Evolutionary conservation across 2,888 invertebrate genomes (phyloP), one percentile per base, ranked within the genome.

Genomic region (Crocallis elinguaria): DNA sequence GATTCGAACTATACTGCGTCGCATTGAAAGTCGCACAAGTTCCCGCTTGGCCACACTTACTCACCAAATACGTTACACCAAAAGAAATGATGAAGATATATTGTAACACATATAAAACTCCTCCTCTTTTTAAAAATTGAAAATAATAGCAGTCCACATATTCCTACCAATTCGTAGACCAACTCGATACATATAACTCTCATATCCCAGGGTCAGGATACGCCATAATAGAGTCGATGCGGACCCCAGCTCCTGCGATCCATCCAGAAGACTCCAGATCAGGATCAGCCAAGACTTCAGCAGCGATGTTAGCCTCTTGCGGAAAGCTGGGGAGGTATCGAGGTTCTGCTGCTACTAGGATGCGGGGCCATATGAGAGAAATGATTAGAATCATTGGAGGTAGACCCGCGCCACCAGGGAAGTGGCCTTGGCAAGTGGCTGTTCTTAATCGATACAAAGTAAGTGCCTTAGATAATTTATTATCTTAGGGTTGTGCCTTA

Each of bases 351-450:
- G 66, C 73, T 1, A 65, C 70, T 1, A 67, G 84, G n/a, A 56
- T 76, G 41, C 75, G 82, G 67, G 86, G 67, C 52, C 81, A 80
- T 5, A 84, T 93, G 83, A 82, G 87, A 14, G 92, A 92, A 46
- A 94, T 95, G 94, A 88, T 96, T 54, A 94, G 96, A 66, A 98
- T 98, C 55, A 96, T 98, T 49, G 98, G 98, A 0, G 98, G 98
- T 0, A 92, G 94, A 44, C 95, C 96, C 30, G 93, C 97, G 0
- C 91, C 93, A 8, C 95, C 94, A 39, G 96, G 97, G 29, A 95
- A 95, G 75, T 98, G 98, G 98, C 97, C 98, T 0, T 98, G 98
- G 98, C 98, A 98, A 88, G 97, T 97, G 13, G 98, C 96, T 43
- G 94, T 98, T 44, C 92, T 98, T 53, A 98, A 98, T 82, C 93